These are phyloP conservation scores for Tetragnatha versicolor DNA, from an alignment of 1,140 invertebrate species.

Conservation along the genomic window DNA sequence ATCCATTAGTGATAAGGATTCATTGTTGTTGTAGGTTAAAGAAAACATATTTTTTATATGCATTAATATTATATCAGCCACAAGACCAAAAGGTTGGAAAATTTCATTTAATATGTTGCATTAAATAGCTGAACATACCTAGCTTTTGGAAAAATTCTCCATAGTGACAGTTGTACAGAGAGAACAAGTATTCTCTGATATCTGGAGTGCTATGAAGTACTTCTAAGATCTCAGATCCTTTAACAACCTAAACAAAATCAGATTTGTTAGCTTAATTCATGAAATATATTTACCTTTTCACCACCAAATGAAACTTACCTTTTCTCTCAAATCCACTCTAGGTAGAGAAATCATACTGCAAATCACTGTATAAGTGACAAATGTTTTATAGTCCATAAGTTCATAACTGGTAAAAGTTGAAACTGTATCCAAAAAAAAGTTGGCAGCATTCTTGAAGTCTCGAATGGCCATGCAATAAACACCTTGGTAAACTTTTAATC, in stretches of 20 bases:
- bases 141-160: constrained; percentile 92
- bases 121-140: constrained; percentile 68
- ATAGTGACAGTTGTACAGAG: constrained; percentile 97
- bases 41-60: no score
- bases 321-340: constrained; percentile 81
- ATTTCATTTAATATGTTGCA: not conserved
- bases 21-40: no score
- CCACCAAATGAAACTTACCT: no score
- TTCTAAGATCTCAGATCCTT: constrained; percentile 96
- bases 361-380: constrained; percentile 90
- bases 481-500: constrained; percentile 86
- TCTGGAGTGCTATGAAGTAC: constrained; percentile 87
- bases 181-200: constrained; percentile 89
- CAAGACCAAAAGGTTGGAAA: not conserved
- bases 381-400: constrained; percentile 93
- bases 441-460: constrained; percentile 94
- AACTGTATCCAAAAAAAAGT: constrained; percentile 96
- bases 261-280: not conserved
- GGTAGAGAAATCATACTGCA: constrained; percentile 85
- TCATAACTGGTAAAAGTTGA: constrained; percentile 99
- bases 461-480: constrained; percentile 94
- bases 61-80: no score
- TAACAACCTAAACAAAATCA: constrained; percentile 71
- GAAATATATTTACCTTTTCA: no score
- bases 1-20: no score